Conservation (phyloP, 2,888 invertebrate genomes). For the Bombylius discolor region DNA sequence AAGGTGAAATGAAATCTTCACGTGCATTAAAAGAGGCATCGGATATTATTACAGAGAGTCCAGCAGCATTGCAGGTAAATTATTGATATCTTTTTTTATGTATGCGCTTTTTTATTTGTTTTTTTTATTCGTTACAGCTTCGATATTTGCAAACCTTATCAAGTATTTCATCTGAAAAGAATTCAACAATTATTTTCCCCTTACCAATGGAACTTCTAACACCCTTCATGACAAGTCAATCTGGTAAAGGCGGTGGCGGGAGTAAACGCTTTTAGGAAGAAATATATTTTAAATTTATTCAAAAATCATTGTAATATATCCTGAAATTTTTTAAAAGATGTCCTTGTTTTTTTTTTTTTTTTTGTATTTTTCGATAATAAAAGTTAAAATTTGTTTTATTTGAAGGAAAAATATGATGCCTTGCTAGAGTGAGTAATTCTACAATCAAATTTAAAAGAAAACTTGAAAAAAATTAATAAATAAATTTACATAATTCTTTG, state of each 20-base stretch:
- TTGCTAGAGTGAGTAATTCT: no score
- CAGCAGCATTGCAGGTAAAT: slow-evolving; percentile 47
- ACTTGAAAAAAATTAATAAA: no score
- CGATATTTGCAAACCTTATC: slow-evolving; percentile 83
- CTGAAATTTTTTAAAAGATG: no score
- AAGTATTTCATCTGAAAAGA: slow-evolving; percentile 86
- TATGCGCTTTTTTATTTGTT: neutral
- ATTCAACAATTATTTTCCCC: slow-evolving; percentile 89
- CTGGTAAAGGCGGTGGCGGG: neutral
- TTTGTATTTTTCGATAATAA: no score
- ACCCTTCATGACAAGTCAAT: slow-evolving; percentile 18
- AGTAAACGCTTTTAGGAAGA: neutral
- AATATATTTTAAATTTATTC: no score
- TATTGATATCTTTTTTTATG: slow-evolving; percentile 2
- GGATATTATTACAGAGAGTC: slow-evolving; percentile 62
- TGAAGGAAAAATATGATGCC: no score
- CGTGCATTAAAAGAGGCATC: slow-evolving; percentile 70
- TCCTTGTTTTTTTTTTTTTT: no score
- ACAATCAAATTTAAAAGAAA: no score
- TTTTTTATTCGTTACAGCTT: slow-evolving; percentile 42
- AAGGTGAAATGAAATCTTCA: slow-evolving; percentile 73
- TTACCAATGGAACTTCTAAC: slow-evolving; percentile 68
- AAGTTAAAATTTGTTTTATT: no score
- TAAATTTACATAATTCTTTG: no score
- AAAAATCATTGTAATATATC: no score